These are phyloP conservation scores for Himalopsyche japonica DNA, from an alignment of 2,888 invertebrate species.

Conservation along the genomic window DNA sequence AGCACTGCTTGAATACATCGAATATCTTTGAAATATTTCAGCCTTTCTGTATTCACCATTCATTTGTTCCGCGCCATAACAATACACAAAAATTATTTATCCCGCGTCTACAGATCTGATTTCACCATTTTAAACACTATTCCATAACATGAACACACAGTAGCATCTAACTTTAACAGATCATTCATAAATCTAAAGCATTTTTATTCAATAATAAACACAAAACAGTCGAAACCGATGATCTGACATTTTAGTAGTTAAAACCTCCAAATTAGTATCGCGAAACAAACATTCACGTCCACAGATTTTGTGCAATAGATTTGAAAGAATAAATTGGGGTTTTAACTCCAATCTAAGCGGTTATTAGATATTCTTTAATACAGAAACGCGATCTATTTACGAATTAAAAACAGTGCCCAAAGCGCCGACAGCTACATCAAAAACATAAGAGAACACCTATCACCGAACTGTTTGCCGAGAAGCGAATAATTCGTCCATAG, in stretches of 20 bases:
- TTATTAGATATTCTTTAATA: slow-evolving; percentile 2
- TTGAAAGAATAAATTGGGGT: not conserved
- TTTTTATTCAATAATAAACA: slow-evolving; percentile 9
- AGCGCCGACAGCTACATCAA: slow-evolving; percentile 11
- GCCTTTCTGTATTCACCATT: not conserved
- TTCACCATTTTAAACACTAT: not conserved
- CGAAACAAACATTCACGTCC: not conserved
- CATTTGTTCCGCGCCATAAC: not conserved
- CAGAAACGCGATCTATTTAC: slow-evolving; percentile 12
- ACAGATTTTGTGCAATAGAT: slow-evolving; percentile 6
- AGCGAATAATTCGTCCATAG: slow-evolving; percentile 6
- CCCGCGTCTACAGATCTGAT: not conserved
- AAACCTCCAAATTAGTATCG: not conserved
- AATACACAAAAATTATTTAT: not conserved
- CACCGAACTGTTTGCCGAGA: slow-evolving; percentile 9
- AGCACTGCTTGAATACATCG: not conserved
- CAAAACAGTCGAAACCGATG: slow-evolving; percentile 10
- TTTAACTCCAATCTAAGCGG: not conserved
- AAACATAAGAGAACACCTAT: slow-evolving; percentile 10
- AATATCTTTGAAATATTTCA: not conserved
- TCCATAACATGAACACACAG: not conserved
- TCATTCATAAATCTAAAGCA: not conserved
- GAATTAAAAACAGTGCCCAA: slow-evolving; percentile 3
- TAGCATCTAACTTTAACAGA: not conserved
- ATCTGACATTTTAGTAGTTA: slow-evolving; percentile 10